Base-by-base conservation (phyloP, 2,113 vertebrate species). In the Lagopus muta region DNA sequence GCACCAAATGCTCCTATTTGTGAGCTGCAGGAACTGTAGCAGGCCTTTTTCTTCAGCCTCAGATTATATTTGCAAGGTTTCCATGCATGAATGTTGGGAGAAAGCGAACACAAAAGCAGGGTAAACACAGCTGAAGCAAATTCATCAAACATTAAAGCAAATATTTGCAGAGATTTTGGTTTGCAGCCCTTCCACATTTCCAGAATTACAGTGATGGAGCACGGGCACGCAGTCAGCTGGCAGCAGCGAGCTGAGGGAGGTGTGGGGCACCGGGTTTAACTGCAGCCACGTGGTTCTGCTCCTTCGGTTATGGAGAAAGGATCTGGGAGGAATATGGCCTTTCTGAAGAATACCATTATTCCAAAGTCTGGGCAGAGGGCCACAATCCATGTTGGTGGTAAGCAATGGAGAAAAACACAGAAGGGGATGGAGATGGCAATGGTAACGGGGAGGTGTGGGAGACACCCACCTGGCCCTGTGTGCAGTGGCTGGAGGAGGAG, bases 161-260 rank as follows among this genome's bases (percentile, higher is more conserved):
- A 93, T 90, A 95, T 95, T 95, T 96, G 94, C 64, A 47, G 88
- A 86, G 93, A 45, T 93, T 91, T 90, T 79, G 87, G 90, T 58
- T 48, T 38, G 17, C 88, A 96, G 88, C 85, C 60, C 58, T 69
- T 77, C 12, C 93, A 91, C 54, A 30, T 69, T 72, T 48, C 71
- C 82, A 82, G 87, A 82, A 73, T 69, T n/a, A 47, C 5, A 84
- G 89, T 10, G 6, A 47, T 61, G 81, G 91, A 71, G 20, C 19
- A 1, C 0, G 32, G 86, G 84, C 87, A 61, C 1, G 2, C 27
- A 27, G 30, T 76, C 89, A 79, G 91, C 61, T 79, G 85, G 86
- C 61, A 55, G 0, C 0, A 4, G 61, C 2, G 13, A 4, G 43
- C 4, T 0, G 8, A 18, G 42, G 66, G 32, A 36, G 4, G 30